Conservation (phyloP, 37 sponge, comb jelly and placozoan genomes). For the Amphimedon queenslandica region DNA sequence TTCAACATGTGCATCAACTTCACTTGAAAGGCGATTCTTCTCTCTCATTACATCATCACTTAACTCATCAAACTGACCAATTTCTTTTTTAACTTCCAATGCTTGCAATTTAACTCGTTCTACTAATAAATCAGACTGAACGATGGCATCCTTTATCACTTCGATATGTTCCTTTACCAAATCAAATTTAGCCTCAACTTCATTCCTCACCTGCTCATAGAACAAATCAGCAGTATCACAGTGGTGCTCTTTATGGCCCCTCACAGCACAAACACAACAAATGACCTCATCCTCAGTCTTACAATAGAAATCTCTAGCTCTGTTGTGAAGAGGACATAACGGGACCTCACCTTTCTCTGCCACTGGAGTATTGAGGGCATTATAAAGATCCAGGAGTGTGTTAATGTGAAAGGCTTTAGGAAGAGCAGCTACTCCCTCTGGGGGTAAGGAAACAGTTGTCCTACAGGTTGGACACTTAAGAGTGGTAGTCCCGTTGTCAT, state of each 20-base stretch:
- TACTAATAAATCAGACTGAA: too few relatives aligned
- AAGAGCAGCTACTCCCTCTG: neutral
- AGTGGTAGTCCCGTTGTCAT: neutral
- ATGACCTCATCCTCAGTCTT: neutral
- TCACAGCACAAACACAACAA: neutral
- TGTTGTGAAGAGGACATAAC: neutral
- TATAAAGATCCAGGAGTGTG: neutral
- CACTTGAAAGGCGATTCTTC: neutral
- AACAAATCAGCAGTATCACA: neutral
- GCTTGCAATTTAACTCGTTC: too few relatives aligned
- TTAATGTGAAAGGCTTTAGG: neutral
- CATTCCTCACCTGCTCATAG: neutral
- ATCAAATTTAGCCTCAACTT: neutral
- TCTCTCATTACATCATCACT: too few relatives aligned
- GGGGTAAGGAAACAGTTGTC: neutral
- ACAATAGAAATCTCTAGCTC: neutral
- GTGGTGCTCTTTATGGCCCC: neutral
- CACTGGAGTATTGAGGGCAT: neutral
- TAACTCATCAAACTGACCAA: too few relatives aligned
- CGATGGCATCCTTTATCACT: neutral
- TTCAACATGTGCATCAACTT: neutral
- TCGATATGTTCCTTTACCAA: neutral
- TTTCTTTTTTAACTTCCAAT: too few relatives aligned
- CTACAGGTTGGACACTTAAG: neutral
- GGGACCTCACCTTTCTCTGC: neutral